These are phyloP conservation scores for Lutraria rhynchaena DNA, from an alignment of 1,140 invertebrate species.

Conservation along the genomic window DNA sequence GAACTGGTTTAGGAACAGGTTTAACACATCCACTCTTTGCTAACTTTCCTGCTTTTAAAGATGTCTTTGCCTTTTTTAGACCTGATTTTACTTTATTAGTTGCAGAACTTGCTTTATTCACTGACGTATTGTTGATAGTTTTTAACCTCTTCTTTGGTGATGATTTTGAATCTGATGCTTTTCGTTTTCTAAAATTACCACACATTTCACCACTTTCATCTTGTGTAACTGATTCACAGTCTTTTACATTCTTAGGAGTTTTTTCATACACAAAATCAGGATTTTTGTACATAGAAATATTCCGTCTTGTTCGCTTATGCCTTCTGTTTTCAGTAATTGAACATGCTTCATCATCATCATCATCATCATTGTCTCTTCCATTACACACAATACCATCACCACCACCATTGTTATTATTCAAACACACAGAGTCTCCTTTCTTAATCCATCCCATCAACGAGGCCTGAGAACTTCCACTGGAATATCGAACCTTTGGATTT, in stretches of 20 bases:
- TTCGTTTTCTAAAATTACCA: background rate
- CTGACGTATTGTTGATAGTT: background rate
- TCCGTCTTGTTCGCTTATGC: background rate
- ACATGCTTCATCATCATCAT: background rate
- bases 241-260: background rate
- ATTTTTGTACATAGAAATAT: slow-evolving; percentile 9
- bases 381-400: background rate
- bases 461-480: slow-evolving; percentile 22
- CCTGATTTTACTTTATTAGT: background rate
- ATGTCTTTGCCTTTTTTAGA: slow-evolving; percentile 4
- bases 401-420: background rate
- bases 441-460: slow-evolving; percentile 49
- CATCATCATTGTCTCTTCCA: slow-evolving; percentile 7
- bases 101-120: background rate
- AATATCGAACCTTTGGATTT: slow-evolving; percentile 8
- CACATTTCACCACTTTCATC: background rate
- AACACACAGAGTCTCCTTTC: slow-evolving; percentile 8
- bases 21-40: background rate
- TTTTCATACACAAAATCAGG: slow-evolving; percentile 7
- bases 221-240: background rate
- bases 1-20: background rate
- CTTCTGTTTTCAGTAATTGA: background rate
- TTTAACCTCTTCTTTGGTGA: slow-evolving; percentile 12
- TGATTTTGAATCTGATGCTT: background rate
- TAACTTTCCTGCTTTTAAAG: slow-evolving; percentile 15